A percentile compares a stretch with the other conserved stretches of the same genome.
These are phyloP conservation scores for Cuculus canorus DNA, from an alignment of 2,797 vertebrate genomes.

Conservation along the genomic window DNA sequence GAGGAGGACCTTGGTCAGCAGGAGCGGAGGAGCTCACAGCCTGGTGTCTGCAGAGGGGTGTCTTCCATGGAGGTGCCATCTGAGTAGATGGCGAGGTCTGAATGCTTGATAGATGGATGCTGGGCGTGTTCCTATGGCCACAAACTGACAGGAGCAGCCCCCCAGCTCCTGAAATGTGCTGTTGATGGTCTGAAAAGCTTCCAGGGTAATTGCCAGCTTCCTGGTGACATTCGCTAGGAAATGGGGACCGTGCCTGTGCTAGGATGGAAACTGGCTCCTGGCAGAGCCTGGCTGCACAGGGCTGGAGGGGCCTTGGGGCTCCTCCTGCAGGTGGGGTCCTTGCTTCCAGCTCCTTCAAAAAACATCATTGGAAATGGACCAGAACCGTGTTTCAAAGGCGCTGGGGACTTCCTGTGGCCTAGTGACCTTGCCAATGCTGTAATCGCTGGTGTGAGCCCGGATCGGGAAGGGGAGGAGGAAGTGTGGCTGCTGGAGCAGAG, in stretches of 20 bases:
- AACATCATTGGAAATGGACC: neutral
- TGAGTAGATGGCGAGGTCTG: neutral
- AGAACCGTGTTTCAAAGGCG: neutral
- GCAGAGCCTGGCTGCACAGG: rapidly evolving
- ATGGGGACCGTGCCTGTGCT: neutral
- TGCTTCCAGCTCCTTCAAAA: neutral
- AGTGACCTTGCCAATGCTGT: neutral
- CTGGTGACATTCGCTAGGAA: neutral
- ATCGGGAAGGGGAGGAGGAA: slow-evolving; percentile 9
- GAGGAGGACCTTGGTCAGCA: neutral
- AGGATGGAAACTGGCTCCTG: neutral
- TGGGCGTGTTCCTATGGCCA: neutral
- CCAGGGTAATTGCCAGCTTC: neutral
- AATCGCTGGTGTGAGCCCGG: neutral
- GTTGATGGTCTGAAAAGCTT: neutral
- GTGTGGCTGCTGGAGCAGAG: neutral
- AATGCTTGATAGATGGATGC: neutral
- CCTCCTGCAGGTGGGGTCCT: neutral
- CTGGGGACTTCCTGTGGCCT: neutral
- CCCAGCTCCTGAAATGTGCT: rapidly evolving
- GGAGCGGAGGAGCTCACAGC: neutral
- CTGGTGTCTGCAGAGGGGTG: rapidly evolving
- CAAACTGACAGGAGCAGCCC: rapidly evolving
- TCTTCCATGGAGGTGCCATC: neutral
- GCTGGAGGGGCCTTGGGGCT: neutral